Conservation (phyloP, 1,140 invertebrate species). For the Apis laboriosa region DNA sequence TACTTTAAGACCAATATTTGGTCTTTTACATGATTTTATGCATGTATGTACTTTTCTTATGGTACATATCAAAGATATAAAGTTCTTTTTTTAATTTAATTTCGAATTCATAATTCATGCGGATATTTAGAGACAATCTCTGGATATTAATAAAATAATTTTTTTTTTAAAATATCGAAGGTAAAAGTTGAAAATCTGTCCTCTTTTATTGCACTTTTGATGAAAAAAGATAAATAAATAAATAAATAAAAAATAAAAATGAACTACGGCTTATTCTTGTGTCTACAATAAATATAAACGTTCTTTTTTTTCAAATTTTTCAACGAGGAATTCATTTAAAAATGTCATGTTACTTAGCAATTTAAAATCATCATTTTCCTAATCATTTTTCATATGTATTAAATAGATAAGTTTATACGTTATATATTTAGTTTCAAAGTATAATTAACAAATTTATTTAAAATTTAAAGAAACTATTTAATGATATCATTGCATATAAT, state of each 20-base stretch:
- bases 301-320: background rate
- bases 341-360: background rate
- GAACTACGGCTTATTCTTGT: background rate
- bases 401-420: background rate
- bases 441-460: background rate
- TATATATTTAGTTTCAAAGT: background rate
- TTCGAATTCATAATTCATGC: background rate
- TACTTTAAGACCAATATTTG: conserved; percentile 31
- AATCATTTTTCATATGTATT: background rate
- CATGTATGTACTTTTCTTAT: background rate
- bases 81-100: conserved; percentile 4
- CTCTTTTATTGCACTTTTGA: background rate
- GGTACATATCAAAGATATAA: conserved; percentile 31
- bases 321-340: background rate
- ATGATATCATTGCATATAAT: background rate
- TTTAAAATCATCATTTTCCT: background rate
- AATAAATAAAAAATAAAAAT: background rate
- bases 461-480: background rate
- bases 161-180: conserved; percentile 14
- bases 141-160: conserved; percentile 2
- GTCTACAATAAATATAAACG: background rate
- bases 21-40: conserved; percentile 14
- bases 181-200: background rate
- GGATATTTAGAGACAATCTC: conserved; percentile 3
- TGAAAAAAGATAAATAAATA: background rate